phyloP scores from a whole-genome alignment of 2,888 invertebrate species.

The Drosophila cyrtoloma region DNA sequence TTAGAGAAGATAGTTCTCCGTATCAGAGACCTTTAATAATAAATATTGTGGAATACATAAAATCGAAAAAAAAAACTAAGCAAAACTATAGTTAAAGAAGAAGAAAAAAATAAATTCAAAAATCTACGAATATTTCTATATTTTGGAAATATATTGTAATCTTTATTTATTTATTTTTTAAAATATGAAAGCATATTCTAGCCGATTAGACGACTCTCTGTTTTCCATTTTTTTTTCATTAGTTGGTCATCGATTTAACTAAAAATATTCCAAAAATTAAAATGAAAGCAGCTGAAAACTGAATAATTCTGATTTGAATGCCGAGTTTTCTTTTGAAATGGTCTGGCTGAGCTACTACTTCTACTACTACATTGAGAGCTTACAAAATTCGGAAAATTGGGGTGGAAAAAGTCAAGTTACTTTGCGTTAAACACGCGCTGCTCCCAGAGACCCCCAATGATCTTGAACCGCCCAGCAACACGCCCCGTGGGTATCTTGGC shows the following conservation, averaged over 20 bases:
- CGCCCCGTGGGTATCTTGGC: slow-evolving; percentile 18
- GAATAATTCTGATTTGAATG: not conserved
- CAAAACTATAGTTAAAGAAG: not conserved
- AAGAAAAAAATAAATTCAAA: not conserved
- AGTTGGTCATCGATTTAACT: not conserved
- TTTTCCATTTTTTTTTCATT: not conserved
- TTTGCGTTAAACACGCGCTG: slow-evolving; percentile 11
- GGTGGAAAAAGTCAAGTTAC: slow-evolving; percentile 32
- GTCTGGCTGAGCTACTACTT: not conserved
- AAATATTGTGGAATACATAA: not conserved
- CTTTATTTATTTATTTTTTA: not conserved
- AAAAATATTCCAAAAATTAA: not conserved
- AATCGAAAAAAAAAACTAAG: not conserved
- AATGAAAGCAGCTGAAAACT: not conserved
- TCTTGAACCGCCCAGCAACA: slow-evolving; percentile 21
- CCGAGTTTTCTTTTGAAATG: not conserved
- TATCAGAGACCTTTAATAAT: not conserved
- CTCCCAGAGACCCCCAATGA: slow-evolving; percentile 12
- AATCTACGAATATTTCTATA: too few relatives aligned
- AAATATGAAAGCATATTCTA: not conserved
- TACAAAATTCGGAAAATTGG: slow-evolving; percentile 13
- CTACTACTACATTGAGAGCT: not conserved
- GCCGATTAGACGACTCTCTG: not conserved
- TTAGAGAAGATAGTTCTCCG: not conserved
- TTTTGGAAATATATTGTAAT: not conserved